Evolutionary conservation across 1,140 invertebrate genomes (phyloP), one percentile per base, ranked within the genome.

Genomic region (Scaptomyza pallida): DNA sequence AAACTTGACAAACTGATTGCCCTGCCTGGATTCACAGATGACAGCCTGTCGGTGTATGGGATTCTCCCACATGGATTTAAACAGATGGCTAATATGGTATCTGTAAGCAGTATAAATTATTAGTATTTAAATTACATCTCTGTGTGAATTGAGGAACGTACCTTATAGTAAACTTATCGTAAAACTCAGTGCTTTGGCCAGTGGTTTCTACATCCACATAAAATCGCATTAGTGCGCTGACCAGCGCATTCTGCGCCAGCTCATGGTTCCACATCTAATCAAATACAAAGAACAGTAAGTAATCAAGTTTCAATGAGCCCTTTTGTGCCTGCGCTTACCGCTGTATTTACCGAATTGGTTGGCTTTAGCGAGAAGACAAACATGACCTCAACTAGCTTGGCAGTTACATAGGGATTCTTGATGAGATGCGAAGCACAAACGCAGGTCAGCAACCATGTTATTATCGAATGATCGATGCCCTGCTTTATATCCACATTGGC

Each of bases 131-230:
- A 61, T 54, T 19, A 30, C 23, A n/a, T 54, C n/a, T 60, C 5
- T 48, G 13, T 12, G 5, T 5, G 1, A n/a, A 23, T n/a, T 48
- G 21, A 21, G 0, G 9, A 9, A 47, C 56, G 63, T 54, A 92
- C 92, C 98, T 94, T 88, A 99, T 99, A 9, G 97, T 98, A 91
- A 99, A 99, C 93, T 99, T 99, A 92, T 99, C 98, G 90, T 99
- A 99, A 92, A 99, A 99, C 92, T 99, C 98, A 40, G 96, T 98
- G 91, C 96, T 98, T 51, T 98, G 97, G 16, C 98, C 98, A 9
- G 98, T 99, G 2, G 97, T 97, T 92, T 99, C 99, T 35, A 99
- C 97, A 89, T 99, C 98, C 78, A 98, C 98, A 92, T 99, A 99
- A 92, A 99, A 99, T 92, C 98, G 98, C 97, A 99, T 99, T 0